These are phyloP conservation scores for Eulithis testata DNA, from an alignment of 2,888 invertebrate species.

Conservation along the genomic window DNA sequence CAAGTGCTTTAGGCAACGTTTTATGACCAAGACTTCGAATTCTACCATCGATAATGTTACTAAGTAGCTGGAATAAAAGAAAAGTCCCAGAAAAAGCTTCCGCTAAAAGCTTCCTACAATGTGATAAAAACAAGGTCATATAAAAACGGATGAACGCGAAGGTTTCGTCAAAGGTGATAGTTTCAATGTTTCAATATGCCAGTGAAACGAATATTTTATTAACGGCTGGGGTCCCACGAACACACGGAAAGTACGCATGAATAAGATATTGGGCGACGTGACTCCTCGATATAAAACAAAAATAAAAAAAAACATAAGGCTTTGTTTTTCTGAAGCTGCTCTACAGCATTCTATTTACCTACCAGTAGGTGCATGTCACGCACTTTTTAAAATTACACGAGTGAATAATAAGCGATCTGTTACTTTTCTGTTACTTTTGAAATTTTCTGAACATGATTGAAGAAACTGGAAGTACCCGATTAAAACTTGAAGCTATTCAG, in stretches of 20 bases:
- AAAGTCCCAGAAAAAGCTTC: not conserved
- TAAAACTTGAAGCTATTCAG: conserved; percentile 38
- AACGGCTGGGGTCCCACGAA: conserved; percentile 14
- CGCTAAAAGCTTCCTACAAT: not conserved
- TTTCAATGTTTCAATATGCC: conserved; percentile 20
- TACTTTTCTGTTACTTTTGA: not conserved
- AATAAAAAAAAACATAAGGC: conserved; percentile 16
- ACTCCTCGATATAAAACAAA: conserved; percentile 25
- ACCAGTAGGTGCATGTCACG: too few relatives aligned
- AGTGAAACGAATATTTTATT: conserved; percentile 32
- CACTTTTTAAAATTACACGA: too few relatives aligned
- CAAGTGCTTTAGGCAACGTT: not conserved
- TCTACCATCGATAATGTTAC: not conserved
- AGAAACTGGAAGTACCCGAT: conserved; percentile 32
- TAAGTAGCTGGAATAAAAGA: not conserved
- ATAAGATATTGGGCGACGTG: conserved; percentile 35
- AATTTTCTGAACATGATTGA: conserved; percentile 10
- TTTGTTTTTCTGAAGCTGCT: not conserved
- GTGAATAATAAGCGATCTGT: too few relatives aligned
- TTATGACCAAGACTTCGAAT: not conserved
- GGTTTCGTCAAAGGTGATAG: conserved; percentile 23
- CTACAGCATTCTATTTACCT: not conserved
- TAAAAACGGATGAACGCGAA: conserved; percentile 8
- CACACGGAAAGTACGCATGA: conserved; percentile 31
- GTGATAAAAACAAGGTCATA: conserved; percentile 3